Evolutionary conservation across 2,113 vertebrate genomes (phyloP).

Genomic region (Recurvirostra avosetta): DNA sequence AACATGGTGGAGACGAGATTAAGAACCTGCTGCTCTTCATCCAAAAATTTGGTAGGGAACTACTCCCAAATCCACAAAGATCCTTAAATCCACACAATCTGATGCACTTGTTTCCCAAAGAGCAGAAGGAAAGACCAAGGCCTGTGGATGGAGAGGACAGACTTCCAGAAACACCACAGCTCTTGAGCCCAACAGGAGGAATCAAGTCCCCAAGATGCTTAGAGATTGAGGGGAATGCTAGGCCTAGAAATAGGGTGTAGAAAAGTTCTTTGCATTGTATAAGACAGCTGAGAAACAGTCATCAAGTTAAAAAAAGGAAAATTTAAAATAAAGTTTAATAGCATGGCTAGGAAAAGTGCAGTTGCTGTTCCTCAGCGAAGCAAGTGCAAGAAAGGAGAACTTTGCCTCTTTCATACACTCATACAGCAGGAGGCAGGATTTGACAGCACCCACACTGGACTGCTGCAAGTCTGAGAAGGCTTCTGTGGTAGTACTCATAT

Average conservation of each 20-base stretch:
- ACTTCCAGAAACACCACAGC: background rate
- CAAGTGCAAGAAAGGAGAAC: background rate
- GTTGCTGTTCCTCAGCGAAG: background rate
- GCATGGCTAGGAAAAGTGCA: background rate
- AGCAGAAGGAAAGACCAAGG: background rate
- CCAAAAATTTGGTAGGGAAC: background rate
- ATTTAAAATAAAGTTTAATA: background rate
- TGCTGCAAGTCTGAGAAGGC: background rate
- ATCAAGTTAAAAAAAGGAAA: background rate
- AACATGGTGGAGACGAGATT: background rate
- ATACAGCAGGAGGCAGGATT: background rate
- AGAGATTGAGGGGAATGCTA: background rate
- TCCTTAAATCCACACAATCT: background rate
- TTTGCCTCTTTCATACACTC: background rate
- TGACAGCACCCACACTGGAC: accelerated
- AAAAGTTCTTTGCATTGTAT: background rate
- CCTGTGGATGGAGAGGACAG: background rate
- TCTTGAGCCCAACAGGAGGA: background rate
- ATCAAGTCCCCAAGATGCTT: background rate
- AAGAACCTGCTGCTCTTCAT: background rate
- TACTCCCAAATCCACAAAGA: background rate
- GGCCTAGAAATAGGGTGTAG: background rate
- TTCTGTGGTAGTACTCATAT: background rate
- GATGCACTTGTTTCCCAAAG: background rate
- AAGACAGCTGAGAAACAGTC: background rate